These are phyloP conservation scores for Corydoras sp. DNA, from an alignment of 2,113 vertebrate species.

Conservation along the genomic window DNA sequence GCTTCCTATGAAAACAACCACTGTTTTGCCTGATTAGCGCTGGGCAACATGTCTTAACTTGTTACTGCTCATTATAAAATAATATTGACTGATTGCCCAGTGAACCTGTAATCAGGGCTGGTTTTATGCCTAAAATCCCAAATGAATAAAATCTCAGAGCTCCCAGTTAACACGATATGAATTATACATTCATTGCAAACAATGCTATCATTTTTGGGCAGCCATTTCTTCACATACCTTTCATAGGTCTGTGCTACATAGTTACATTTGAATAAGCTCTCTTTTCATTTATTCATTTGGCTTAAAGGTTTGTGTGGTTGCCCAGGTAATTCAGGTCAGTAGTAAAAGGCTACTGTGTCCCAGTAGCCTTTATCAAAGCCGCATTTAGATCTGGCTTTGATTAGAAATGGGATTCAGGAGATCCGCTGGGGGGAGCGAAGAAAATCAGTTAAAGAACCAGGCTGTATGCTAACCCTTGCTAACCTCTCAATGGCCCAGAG, in stretches of 20 bases:
- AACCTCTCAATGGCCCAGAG: conserved; percentile 34
- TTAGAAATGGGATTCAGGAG: conserved; percentile 33
- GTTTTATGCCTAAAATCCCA: not conserved
- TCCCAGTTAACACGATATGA: not conserved
- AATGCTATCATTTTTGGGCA: conserved; percentile 1
- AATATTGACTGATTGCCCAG: not conserved
- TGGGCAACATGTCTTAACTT: conserved; percentile 5
- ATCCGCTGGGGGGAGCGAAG: conserved; percentile 35
- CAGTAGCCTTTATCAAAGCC: conserved; percentile 19
- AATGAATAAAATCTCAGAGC: not conserved
- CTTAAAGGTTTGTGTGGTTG: conserved; percentile 9
- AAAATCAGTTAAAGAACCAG: conserved; percentile 35
- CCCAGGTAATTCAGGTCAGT: conserved; percentile 26
- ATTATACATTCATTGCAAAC: not conserved
- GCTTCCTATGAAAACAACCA: conserved; percentile 13
- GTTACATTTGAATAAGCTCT: conserved; percentile 3
- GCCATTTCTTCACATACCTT: not conserved
- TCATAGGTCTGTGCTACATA: not conserved
- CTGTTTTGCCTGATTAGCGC: not conserved
- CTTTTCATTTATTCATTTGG: conserved; percentile 21
- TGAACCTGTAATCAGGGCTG: not conserved
- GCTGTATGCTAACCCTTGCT: conserved; percentile 27
- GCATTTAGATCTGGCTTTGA: conserved; percentile 37
- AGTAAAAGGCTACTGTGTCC: conserved; percentile 28
- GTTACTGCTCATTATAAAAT: not conserved